phyloP scores from a whole-genome alignment of 2,797 vertebrate genomes.

The Sebastes jordani region DNA sequence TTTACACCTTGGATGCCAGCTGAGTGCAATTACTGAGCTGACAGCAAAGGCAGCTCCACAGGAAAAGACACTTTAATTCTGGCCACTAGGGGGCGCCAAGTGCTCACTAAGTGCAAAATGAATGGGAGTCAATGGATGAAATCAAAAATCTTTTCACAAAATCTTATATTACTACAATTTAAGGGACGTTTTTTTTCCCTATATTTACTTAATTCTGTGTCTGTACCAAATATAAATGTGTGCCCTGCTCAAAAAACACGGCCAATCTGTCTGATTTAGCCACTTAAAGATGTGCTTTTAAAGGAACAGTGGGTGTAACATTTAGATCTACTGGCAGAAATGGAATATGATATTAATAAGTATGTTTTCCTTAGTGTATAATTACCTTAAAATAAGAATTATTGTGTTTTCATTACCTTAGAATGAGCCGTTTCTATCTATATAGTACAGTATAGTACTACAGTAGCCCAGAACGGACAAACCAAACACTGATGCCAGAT shows the following conservation, averaged over 20 bases:
- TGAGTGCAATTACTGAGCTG: slow-evolving; percentile 32
- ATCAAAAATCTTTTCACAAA: too few relatives aligned
- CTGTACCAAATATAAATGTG: neutral
- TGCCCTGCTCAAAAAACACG: neutral
- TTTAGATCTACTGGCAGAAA: too few relatives aligned
- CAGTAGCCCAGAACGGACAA: too few relatives aligned
- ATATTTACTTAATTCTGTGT: neutral
- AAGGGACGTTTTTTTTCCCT: neutral
- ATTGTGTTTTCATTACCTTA: too few relatives aligned
- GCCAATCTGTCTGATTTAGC: neutral
- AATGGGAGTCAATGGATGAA: neutral
- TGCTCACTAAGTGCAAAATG: slow-evolving; percentile 1
- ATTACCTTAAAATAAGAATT: too few relatives aligned
- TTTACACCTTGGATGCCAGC: slow-evolving; percentile 25
- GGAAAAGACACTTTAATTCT: neutral
- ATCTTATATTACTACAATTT: neutral
- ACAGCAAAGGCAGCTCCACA: neutral
- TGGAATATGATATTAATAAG: too few relatives aligned
- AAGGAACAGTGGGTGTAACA: too few relatives aligned
- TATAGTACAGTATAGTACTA: too few relatives aligned
- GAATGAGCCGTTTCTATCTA: too few relatives aligned
- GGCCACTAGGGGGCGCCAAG: slow-evolving; percentile 7
- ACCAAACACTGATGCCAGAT: too few relatives aligned
- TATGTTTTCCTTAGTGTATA: too few relatives aligned
- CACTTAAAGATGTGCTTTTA: neutral